Conservation (phyloP, 2,797 vertebrate genomes). For the Petrocephalus schoutedeni region DNA sequence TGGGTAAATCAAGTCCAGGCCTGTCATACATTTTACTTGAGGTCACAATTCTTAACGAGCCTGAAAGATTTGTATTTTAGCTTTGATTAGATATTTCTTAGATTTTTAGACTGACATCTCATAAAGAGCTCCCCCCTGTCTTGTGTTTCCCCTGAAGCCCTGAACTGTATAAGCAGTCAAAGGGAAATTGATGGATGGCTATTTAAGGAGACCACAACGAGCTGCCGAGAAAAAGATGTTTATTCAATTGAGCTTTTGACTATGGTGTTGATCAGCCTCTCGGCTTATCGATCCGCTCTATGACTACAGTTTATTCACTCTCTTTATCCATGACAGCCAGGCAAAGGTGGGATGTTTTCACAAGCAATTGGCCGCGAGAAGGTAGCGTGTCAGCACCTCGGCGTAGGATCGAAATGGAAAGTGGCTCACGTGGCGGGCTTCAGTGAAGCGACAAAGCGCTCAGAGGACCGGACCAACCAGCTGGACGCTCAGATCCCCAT, state of each 20-base stretch:
- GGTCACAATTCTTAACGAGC: not conserved
- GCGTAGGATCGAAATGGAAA: not conserved
- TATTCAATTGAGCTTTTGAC: constrained; percentile 5
- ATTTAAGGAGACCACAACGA: not conserved
- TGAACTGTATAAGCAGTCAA: not conserved
- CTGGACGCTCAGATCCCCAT: not conserved
- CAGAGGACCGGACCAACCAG: not conserved
- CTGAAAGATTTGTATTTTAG: not conserved
- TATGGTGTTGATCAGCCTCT: not conserved
- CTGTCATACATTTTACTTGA: not conserved
- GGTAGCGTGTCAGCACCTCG: not conserved
- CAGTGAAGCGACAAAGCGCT: not conserved
- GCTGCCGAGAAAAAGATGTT: not conserved
- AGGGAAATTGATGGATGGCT: not conserved
- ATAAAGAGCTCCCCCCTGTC: not conserved
- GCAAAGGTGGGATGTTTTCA: not conserved
- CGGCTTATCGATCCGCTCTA: not conserved
- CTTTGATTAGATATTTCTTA: not conserved
- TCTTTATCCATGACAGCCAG: not conserved
- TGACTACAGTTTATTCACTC: not conserved
- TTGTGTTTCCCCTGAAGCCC: not conserved
- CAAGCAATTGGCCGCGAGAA: not conserved
- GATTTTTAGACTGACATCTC: not conserved
- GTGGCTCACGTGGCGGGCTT: not conserved
- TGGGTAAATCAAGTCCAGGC: not conserved